Evolutionary conservation across 1,140 invertebrate species (phyloP).

Genomic region (Hermetia illucens): DNA sequence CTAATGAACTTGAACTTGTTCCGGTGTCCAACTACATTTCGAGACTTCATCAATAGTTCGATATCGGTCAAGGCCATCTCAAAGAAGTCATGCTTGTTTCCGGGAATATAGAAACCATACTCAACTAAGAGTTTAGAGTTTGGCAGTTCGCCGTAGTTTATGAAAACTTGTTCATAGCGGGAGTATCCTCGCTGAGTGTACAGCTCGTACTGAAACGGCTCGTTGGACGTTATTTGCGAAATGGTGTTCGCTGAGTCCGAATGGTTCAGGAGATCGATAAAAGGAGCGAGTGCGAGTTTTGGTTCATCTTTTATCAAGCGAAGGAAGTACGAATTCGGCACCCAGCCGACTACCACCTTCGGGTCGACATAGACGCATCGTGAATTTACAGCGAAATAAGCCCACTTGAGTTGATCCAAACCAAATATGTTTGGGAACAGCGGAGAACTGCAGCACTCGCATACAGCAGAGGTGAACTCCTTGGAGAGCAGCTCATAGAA

Average conservation of each 20-base stretch:
- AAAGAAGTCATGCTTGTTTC: constrained; percentile 46
- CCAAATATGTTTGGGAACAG: constrained; percentile 29
- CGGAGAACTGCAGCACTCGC: constrained; percentile 24
- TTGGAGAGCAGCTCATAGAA: constrained; percentile 15
- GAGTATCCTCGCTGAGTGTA: constrained; percentile 31
- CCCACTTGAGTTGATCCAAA: constrained; percentile 34
- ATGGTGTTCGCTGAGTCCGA: constrained; percentile 34
- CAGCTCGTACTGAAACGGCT: constrained; percentile 38
- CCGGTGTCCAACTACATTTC: constrained; percentile 15
- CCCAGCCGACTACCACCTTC: constrained; percentile 13
- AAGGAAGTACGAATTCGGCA: constrained; percentile 12
- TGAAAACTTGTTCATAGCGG: constrained; percentile 51
- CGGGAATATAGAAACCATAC: constrained; percentile 56
- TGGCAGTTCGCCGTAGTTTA: constrained; percentile 57
- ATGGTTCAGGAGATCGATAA: constrained; percentile 70
- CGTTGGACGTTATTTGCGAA: constrained; percentile 26
- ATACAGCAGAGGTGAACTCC: constrained; percentile 13
- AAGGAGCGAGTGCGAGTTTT: constrained; percentile 55
- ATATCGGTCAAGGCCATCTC: constrained; percentile 34
- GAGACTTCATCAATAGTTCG: constrained; percentile 22
- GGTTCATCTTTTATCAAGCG: constrained; percentile 33
- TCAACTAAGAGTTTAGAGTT: constrained; percentile 53
- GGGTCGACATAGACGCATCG: constrained; percentile 43
- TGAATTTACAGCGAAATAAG: constrained; percentile 63
- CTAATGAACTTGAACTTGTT: constrained; percentile 37